phyloP scores from a whole-genome alignment of 2,797 vertebrate genomes.

The Phoebastria nigripes region DNA sequence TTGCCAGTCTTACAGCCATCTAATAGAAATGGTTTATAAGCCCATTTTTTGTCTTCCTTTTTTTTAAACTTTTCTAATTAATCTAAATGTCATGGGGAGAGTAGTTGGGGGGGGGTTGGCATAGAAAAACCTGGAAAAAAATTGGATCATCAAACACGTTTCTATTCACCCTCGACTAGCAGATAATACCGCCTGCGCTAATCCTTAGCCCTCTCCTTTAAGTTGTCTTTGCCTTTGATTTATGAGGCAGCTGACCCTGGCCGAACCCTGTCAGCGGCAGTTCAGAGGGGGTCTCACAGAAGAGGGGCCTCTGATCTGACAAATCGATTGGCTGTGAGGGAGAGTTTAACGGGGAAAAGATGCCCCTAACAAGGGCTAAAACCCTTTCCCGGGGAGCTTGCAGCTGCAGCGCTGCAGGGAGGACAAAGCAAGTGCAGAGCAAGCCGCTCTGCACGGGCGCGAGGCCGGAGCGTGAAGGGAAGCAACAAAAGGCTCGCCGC shows the following conservation, averaged over 20 bases:
- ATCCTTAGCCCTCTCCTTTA: slow-evolving; percentile 32
- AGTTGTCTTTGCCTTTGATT: slow-evolving; percentile 59
- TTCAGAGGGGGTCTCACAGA: slow-evolving; percentile 59
- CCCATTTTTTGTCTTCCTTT: not conserved
- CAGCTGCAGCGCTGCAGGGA: not conserved
- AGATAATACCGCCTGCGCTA: slow-evolving; percentile 36
- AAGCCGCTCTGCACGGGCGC: accelerated
- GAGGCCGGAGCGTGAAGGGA: not conserved
- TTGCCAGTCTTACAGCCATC: slow-evolving; percentile 9
- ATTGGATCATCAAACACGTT: not conserved
- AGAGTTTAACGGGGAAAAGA: slow-evolving; percentile 41
- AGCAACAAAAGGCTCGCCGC: not conserved
- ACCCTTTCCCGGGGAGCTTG: not conserved
- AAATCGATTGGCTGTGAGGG: slow-evolving; percentile 57
- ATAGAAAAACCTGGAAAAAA: not conserved
- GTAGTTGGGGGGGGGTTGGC: not conserved
- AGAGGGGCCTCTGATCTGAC: slow-evolving; percentile 62
- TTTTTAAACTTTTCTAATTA: slow-evolving; percentile 54
- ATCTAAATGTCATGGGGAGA: slow-evolving; percentile 38
- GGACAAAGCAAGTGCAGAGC: not conserved
- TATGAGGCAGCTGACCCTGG: slow-evolving; percentile 57
- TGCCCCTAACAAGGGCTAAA: slow-evolving; percentile 49
- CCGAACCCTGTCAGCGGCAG: slow-evolving; percentile 57
- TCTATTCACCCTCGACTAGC: slow-evolving; percentile 17
- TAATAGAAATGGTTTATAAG: slow-evolving; percentile 42